These are phyloP conservation scores for Saccostrea echinata DNA, from an alignment of 1,140 invertebrate species.

Conservation along the genomic window DNA sequence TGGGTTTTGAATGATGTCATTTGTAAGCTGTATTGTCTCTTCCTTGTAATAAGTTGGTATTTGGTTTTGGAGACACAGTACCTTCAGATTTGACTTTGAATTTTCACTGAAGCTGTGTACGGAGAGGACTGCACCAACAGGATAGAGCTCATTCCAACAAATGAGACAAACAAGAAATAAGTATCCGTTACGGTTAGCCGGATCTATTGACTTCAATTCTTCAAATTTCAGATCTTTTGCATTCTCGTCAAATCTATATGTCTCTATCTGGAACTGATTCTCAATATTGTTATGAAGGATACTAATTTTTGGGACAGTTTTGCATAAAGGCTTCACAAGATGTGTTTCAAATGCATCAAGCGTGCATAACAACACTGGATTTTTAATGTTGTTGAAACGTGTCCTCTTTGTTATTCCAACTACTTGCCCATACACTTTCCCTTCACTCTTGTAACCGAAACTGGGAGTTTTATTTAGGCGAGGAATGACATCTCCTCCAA, in stretches of 20 bases:
- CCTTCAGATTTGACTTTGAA: constrained; percentile 25
- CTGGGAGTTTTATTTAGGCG: constrained; percentile 38
- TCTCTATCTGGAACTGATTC: constrained; percentile 58
- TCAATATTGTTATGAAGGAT: constrained; percentile 50
- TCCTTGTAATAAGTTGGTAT: constrained; percentile 44
- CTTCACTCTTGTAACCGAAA: not conserved
- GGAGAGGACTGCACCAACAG: constrained; percentile 51
- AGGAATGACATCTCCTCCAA: constrained; percentile 31
- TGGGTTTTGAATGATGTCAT: constrained; percentile 35
- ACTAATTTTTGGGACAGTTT: constrained; percentile 69
- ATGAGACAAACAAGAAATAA: constrained; percentile 52
- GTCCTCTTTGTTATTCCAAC: constrained; percentile 63
- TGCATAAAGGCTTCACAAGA: constrained; percentile 70
- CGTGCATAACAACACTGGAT: constrained; percentile 67
- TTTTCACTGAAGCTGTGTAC: constrained; percentile 36
- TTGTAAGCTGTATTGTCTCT: constrained; percentile 42
- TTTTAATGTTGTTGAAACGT: constrained; percentile 44
- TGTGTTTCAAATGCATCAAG: constrained; percentile 61
- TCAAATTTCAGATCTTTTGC: constrained; percentile 38
- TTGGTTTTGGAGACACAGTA: constrained; percentile 40
- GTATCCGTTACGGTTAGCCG: constrained; percentile 12
- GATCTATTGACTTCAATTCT: constrained; percentile 2
- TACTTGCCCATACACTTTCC: constrained; percentile 64
- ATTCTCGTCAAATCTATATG: constrained; percentile 50
- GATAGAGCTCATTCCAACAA: constrained; percentile 51